Evolutionary conservation across 2,113 vertebrate genomes (phyloP).

Genomic region (Lagenorhynchus albirostris): DNA sequence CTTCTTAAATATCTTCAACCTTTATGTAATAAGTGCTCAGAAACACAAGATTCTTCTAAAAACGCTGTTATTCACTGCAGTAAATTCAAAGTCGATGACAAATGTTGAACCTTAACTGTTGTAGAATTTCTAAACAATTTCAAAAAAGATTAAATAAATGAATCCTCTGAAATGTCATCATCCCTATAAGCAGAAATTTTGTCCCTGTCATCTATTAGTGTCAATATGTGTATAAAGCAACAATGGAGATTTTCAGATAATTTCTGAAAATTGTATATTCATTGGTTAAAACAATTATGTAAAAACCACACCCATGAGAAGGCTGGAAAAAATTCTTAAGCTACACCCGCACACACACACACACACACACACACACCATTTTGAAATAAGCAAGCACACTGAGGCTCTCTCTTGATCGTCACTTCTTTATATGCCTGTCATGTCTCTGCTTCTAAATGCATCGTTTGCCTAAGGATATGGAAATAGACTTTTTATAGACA

Average conservation of each 20-base stretch:
- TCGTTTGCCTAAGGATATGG: constrained; percentile 53
- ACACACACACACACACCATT: constrained; percentile 7
- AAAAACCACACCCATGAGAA: neutral
- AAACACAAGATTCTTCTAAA: neutral
- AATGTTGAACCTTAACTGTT: neutral
- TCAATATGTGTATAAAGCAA: neutral
- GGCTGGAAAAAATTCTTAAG: neutral
- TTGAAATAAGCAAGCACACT: constrained; percentile 67
- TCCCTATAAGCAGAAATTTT: neutral
- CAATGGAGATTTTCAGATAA: neutral
- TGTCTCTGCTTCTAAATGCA: constrained; percentile 58
- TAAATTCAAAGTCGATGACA: neutral
- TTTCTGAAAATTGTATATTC: neutral
- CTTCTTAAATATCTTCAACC: neutral
- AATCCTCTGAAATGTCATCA: neutral
- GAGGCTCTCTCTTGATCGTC: constrained; percentile 49
- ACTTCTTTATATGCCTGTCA: constrained; percentile 64
- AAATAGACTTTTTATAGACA: constrained; percentile 38
- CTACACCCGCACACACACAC: neutral
- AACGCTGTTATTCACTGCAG: neutral
- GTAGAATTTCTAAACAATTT: neutral
- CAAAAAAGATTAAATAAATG: neutral
- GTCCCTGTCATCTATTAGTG: neutral
- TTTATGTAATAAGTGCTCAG: neutral
- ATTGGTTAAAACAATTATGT: neutral